Base-by-base conservation (phyloP, 2,113 vertebrate species). In the Paratilapia polleni region DNA sequence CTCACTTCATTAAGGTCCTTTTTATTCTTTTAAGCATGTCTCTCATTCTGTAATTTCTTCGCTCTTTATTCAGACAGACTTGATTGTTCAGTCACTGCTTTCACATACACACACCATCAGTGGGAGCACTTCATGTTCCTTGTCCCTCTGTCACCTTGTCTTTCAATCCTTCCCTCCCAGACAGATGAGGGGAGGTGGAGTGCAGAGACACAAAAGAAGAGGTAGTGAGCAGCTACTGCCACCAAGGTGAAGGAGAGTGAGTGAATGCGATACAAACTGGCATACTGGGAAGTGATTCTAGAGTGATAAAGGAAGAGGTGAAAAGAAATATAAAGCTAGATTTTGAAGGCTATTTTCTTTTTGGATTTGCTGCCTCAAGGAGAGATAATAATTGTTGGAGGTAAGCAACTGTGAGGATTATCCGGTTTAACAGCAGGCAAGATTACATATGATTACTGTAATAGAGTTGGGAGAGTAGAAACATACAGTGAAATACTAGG, bases 391-490 rank as follows among this genome's bases (percentile, higher is more conserved):
- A 86, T 87, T 82, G 63, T 66, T 57, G 38, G 83, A 94, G 92
- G 92, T 93, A 89, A 92, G 90, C 91, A 88, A 86, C 91, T 87
- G 78, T 70, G 79, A 86, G 91, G 92, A 93, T 94, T 91, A 94
- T 91, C 86, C 31, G 87, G 85, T 80, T 92, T 81, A 88, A 78
- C 90, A 34, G 77, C 78, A 17, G 62, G 79, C 73, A 22, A 83
- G 89, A 90, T 86, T 89, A 89, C 79, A 59, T 60, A 68, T 75
- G 87, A 91, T 92, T 88, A 60, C 77, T 63, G 43, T 8, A 87
- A 82, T 61, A 61, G 73, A 74, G 78, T 62, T 85, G 74, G 82
- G 47, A 47, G 88, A 62, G 59, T 34, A 78, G 57, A 87, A 70
- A 80, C 54, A 58, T 38, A 54, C 5, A 34, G 41, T 52, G 41